Base-by-base conservation (phyloP, 53 echinoderm and acorn worm genomes). In the Echinometra lucunter region DNA sequence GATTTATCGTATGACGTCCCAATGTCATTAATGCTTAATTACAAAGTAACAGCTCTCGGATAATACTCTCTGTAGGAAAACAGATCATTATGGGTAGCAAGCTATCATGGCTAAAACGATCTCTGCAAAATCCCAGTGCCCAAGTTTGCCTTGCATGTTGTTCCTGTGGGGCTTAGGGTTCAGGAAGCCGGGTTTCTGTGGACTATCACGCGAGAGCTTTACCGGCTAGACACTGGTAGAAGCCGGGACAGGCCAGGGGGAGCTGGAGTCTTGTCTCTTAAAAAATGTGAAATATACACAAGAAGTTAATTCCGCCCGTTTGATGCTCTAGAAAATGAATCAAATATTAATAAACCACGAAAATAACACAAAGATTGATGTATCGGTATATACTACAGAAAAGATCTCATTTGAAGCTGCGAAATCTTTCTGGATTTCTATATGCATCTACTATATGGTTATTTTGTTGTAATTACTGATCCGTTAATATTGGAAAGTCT, bases 161-260 rank as follows among this genome's bases (percentile, higher is more conserved):
- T 88, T 88, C 90, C 90, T 57, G 90, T 58, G 25, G 6, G 90
- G 90, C 90, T 90, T 90, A 90, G 53, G 21, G 37, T 16, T 66
- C 63, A 66, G 90, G 66, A 90, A 40, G 66, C 35, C 2, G 37
- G 19, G 37, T 90, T 57, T 66, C 66, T 37, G 38, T 90, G 90
- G 90, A 37, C 66, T 90, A 60, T 34, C 90, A 90, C 90, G 90
- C 90, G 63, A 90, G 90, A 90, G 63, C 58, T 90, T 60, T 90
- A 18, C 90, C 90, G 90, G 66, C 63, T 60, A 58, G 90, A 90
- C 90, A 60, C 58, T 60, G 63, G 90, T 57, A 90, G 90, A 23
- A 90, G 23, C 27, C 25, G 58, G 90, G 19, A 37, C 40, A 60
- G 90, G 38, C 63, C 16, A 60, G 90, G 90, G 90, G 90, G 90